These are phyloP conservation scores for Bombus cullumanus DNA, from an alignment of 1,140 invertebrate genomes.

Conservation along the genomic window DNA sequence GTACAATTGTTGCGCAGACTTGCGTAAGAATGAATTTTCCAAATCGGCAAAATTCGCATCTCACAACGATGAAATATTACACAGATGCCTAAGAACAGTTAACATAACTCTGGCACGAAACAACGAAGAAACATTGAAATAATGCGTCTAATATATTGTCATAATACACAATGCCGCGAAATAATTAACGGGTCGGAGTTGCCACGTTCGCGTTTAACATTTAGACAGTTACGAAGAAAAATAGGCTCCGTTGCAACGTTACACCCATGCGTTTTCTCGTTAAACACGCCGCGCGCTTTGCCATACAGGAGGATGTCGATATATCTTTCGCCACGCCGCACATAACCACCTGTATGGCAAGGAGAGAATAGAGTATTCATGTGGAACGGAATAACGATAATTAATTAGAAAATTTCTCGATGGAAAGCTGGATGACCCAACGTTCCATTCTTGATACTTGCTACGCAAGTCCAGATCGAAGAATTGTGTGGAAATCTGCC, in stretches of 20 bases:
- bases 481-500: background rate
- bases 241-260: constrained; percentile 31
- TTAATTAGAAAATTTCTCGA: constrained; percentile 13
- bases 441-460: background rate
- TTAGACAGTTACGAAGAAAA: constrained; percentile 45
- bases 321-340: constrained; percentile 27
- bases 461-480: no score
- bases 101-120: background rate
- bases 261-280: constrained; percentile 24
- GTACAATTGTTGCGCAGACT: background rate
- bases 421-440: background rate
- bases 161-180: constrained; percentile 6
- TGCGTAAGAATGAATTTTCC: background rate
- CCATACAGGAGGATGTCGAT: constrained; percentile 19
- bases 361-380: constrained; percentile 23
- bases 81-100: background rate
- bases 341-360: constrained; percentile 15
- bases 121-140: background rate
- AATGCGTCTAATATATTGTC: constrained; percentile 17
- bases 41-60: background rate
- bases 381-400: constrained; percentile 24
- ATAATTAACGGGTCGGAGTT: background rate
- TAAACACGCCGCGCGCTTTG: background rate
- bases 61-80: background rate
- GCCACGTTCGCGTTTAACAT: background rate